Evolutionary conservation across 2,113 vertebrate genomes (phyloP).

Genomic region (Semnopithecus entellus): DNA sequence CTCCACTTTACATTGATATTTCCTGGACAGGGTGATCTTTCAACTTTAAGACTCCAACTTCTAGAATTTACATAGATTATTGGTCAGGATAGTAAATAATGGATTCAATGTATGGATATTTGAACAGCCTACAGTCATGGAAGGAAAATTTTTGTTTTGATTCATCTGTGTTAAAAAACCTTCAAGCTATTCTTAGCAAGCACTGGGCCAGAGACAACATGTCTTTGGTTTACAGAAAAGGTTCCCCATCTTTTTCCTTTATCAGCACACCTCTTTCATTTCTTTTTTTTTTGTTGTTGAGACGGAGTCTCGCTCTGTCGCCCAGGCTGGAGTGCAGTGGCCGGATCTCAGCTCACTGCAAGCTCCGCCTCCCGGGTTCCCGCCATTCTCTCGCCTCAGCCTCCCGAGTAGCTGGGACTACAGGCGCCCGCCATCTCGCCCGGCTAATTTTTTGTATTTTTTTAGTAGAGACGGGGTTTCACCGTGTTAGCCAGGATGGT

Average conservation of each 20-base stretch:
- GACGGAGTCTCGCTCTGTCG: too few species aligned
- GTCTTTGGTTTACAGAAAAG: neutral
- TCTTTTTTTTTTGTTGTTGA: too few species aligned
- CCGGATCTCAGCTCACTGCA: too few species aligned
- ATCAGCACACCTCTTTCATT: neutral
- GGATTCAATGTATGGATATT: neutral
- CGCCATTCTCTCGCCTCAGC: too few species aligned
- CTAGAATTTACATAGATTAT: neutral
- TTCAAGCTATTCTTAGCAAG: neutral
- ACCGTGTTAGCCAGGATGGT: too few species aligned
- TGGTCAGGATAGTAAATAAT: neutral
- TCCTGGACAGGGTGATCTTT: neutral
- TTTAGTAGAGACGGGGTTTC: too few species aligned
- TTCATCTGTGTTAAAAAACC: neutral
- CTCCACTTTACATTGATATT: neutral
- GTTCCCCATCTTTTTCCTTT: fast-evolving
- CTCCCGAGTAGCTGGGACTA: too few species aligned
- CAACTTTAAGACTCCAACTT: neutral
- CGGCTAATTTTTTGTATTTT: too few species aligned
- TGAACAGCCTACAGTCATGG: neutral
- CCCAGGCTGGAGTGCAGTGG: too few species aligned
- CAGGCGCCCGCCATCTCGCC: too few species aligned
- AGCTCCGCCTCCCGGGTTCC: too few species aligned
- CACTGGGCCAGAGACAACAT: neutral
- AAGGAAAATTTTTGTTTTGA: neutral